A percentile compares a stretch with the other conserved stretches of the same genome.
Evolutionary conservation across 2,113 vertebrate species (phyloP).

Genomic region (Gallinago media): DNA sequence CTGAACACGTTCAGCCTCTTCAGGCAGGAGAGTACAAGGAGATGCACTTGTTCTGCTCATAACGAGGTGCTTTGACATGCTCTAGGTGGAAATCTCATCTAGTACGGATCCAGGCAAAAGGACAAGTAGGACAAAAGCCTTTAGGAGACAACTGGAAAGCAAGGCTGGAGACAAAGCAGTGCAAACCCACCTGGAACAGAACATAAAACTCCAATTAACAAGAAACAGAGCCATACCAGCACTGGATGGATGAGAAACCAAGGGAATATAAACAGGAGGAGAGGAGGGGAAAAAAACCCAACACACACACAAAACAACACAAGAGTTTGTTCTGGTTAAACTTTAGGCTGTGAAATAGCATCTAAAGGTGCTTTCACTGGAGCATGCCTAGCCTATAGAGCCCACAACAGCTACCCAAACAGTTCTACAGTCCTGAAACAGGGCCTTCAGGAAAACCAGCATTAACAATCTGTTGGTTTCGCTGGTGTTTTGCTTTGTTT

Average conservation of each 20-base stretch:
- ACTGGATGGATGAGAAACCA: neutral
- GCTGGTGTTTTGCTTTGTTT: neutral
- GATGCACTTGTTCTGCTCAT: neutral
- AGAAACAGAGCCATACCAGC: neutral
- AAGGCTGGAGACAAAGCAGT: neutral
- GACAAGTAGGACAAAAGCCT: neutral
- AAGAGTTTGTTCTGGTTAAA: neutral
- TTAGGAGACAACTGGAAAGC: neutral
- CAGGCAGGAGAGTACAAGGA: neutral
- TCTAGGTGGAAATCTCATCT: neutral
- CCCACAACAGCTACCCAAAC: neutral
- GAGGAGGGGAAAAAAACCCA: too few species aligned
- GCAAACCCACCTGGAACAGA: neutral
- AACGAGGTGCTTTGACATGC: neutral
- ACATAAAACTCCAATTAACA: neutral
- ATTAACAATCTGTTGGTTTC: neutral
- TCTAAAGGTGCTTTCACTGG: neutral
- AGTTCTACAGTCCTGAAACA: neutral
- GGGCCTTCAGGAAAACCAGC: neutral
- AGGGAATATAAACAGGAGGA: neutral
- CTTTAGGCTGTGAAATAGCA: neutral
- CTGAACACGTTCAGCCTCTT: neutral
- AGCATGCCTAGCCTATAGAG: neutral
- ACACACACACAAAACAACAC: neutral
- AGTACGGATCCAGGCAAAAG: neutral